Percentiles rank a stretch among this genome's conserved stretches.
Evolutionary conservation across 2,113 vertebrate genomes (phyloP).

Genomic region (Nannospalax galili): DNA sequence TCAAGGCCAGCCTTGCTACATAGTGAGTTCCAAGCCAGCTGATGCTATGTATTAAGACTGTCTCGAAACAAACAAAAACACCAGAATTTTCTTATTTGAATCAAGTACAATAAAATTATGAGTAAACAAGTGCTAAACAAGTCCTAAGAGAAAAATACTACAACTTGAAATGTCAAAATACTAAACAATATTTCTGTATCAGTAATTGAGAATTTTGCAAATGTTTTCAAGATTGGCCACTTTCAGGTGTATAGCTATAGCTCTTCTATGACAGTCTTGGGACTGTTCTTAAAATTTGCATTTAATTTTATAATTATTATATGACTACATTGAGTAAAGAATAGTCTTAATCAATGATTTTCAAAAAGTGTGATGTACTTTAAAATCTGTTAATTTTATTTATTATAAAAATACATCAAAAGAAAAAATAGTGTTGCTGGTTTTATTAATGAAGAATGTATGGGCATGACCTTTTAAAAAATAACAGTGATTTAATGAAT

Average conservation of each 20-base stretch:
- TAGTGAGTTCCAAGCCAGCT: too few species aligned
- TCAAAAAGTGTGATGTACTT: not conserved
- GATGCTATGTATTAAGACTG: too few species aligned
- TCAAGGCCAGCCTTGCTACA: too few species aligned
- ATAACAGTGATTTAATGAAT: not conserved
- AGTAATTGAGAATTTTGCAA: not conserved
- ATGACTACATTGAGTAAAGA: not conserved
- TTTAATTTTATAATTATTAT: not conserved
- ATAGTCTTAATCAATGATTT: not conserved
- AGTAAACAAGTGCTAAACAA: not conserved
- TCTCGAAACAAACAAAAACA: too few species aligned
- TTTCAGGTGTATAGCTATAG: not conserved
- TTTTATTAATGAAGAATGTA: constrained; percentile 27
- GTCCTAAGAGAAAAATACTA: not conserved
- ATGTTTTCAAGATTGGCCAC: not conserved
- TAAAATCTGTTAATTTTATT: not conserved
- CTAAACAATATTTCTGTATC: not conserved
- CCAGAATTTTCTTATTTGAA: not conserved
- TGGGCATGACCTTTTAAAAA: not conserved
- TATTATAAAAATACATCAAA: not conserved
- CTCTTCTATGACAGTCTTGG: not conserved
- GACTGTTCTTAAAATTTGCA: not conserved
- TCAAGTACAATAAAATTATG: not conserved
- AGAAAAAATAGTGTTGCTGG: not conserved
- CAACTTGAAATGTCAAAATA: not conserved